Conservation (phyloP, 37 sponge, comb jelly and placozoan species). For the Aplysina aerophoba region DNA sequence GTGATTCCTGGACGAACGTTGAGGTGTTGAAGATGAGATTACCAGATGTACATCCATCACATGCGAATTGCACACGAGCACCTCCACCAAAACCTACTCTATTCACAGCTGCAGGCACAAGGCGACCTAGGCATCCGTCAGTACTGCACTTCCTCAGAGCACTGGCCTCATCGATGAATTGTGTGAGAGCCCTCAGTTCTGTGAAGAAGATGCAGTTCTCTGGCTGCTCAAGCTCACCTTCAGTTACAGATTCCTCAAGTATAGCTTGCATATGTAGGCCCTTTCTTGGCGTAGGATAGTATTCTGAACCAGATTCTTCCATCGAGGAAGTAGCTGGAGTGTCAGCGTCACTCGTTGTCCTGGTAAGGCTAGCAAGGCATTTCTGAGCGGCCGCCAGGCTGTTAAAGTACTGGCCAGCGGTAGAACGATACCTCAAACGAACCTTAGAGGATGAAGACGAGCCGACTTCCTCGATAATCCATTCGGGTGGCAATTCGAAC, state of each 20-base stretch:
- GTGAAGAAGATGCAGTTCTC: background rate
- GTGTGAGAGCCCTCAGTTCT: background rate
- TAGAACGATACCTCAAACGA: too few species aligned
- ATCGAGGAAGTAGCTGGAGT: background rate
- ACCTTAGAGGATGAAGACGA: too few species aligned
- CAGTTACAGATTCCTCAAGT: background rate
- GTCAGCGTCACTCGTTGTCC: too few species aligned
- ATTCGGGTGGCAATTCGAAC: too few species aligned
- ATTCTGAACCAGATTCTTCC: conserved; percentile 10
- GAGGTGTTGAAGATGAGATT: background rate
- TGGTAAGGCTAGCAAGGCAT: too few species aligned
- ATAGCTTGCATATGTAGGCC: background rate
- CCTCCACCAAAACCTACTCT: background rate
- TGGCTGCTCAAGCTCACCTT: background rate
- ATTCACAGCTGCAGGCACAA: background rate
- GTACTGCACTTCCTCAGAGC: background rate
- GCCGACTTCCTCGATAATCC: too few species aligned
- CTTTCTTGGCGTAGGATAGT: background rate
- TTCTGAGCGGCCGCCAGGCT: too few species aligned
- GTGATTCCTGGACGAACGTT: background rate
- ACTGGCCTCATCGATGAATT: background rate
- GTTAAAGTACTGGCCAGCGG: too few species aligned
- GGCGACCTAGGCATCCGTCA: background rate
- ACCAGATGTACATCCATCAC: background rate
- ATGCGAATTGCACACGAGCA: background rate